These are phyloP conservation scores for Halcyon malimbica DNA, from an alignment of 2,113 vertebrate genomes.

Conservation along the genomic window DNA sequence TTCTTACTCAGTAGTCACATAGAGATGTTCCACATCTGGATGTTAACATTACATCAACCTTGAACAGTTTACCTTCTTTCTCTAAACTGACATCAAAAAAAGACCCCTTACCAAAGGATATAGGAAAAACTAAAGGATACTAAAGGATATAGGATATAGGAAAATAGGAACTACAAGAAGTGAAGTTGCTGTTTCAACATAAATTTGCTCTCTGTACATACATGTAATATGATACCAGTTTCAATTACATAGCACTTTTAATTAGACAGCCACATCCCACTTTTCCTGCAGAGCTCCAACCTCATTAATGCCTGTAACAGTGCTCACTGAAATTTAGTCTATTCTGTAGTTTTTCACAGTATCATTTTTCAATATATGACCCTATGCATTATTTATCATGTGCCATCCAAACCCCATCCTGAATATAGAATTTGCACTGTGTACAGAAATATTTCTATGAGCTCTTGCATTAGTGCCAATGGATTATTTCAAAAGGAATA, in stretches of 20 bases:
- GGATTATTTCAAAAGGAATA: neutral
- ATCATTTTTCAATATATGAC: slow-evolving; percentile 8
- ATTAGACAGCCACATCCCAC: neutral
- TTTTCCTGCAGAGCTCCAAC: neutral
- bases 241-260: neutral
- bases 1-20: neutral
- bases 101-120: neutral
- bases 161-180: neutral
- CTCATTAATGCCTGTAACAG: neutral
- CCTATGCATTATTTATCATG: slow-evolving; percentile 23
- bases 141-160: neutral
- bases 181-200: neutral
- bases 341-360: neutral
- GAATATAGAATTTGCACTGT: neutral
- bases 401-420: neutral
- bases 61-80: neutral
- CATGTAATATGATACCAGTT: neutral
- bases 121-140: too few species aligned
- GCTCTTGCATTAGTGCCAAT: neutral
- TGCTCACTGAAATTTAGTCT: neutral
- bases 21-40: neutral
- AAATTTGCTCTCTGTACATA: neutral
- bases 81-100: neutral
- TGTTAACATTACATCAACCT: neutral
- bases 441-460: neutral